Base-by-base conservation (phyloP, 2,888 invertebrate genomes). In the Trachelus iudaicus region DNA sequence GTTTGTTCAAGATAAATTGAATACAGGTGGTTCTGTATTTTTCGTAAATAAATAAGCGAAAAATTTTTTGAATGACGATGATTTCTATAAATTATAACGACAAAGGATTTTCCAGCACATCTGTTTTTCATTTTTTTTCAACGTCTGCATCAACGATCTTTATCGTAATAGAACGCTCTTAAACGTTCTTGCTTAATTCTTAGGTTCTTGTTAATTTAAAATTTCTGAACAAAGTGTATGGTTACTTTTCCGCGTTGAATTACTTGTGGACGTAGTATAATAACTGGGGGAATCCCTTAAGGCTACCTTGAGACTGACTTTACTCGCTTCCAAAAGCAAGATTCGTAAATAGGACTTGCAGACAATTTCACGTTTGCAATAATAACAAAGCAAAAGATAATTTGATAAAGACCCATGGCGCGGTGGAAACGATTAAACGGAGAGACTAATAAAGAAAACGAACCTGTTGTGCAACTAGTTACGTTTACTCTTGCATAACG, bases 381-480 rank as follows among this genome's bases (percentile, higher is more conserved):
- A 34, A 73, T 73, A 75, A 71, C 73, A 77, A 74, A 75, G 82
- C 80, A 81, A 81, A 84, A 81, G 83, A 84, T 87, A 85, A 88
- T 86, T 85, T 81, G 86, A 87, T 88, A 87, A 88, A 87, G 86
- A 85, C 84, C 84, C 80, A 79, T 83, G 6, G 79, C 83, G 83
- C 83, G 81, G 82, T 85, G 87, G 87, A 88, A 88, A 87, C 84
- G 84, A 85, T 87, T 88, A 87, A 87, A 85, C 82, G 84, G 80
- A 85, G 83, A 83, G 80, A 80, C 82, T 82, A 84, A 86, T 87
- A 84, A 86, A 56, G 56, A 56, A 56, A 56, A 87, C 84, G 86
- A 87, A 86, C 85, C 85, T 87, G 87, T 89, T 89, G 86, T 89
- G 83, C 85, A 88, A 87, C 86, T 56, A 56, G 23, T 56, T 56